Evolutionary conservation across 2,888 invertebrate species (phyloP), one percentile per base, ranked within the genome.

Genomic region (Neoitamus cyanurus): DNA sequence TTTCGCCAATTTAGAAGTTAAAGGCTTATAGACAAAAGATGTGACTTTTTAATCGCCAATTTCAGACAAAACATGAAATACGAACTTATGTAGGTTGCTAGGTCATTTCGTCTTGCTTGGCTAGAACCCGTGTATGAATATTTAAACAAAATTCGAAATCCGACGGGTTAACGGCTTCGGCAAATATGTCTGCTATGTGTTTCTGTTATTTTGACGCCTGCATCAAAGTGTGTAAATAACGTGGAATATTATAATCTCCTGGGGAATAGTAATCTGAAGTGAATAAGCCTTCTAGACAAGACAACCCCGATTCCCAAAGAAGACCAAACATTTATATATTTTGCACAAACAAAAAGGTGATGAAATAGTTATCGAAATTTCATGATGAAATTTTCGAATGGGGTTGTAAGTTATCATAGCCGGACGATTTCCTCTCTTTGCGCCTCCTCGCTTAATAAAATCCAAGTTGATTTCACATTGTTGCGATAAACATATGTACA

Each of bases 321-420:
- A 34, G n/a, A n/a, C n/a, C n/a, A 58, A 58, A 25, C 15, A 15
- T 58, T 15, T n/a, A 48, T n/a, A 58, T 58, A 58, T 25, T 58
- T n/a, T 58, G 58, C 15, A 70, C 31, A 70, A 70, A 70, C 70
- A 70, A 70, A 70, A 70, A 70, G 70, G 30, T 70, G 70, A 70
- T 70, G 70, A 70, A 70, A 70, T 70, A 70, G 31, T 70, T 70
- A 70, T 70, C 70, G 70, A 70, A 70, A 70, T 70, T 31, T 70
- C 70, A 13, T 70, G 31, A 70, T 58, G 70, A 30, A n/a, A 31
- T 70, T 70, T 70, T 70, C 30, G n/a, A 70, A 70, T 70, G 70
- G 31, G 70, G 70, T 70, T 70, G 70, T 70, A 31, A 30, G 70
- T 70, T 70, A 70, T 70, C 70, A 70, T 70, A 30, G n/a, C 30